These are phyloP conservation scores for Dione juno DNA, from an alignment of 2,888 invertebrate genomes.

Conservation along the genomic window DNA sequence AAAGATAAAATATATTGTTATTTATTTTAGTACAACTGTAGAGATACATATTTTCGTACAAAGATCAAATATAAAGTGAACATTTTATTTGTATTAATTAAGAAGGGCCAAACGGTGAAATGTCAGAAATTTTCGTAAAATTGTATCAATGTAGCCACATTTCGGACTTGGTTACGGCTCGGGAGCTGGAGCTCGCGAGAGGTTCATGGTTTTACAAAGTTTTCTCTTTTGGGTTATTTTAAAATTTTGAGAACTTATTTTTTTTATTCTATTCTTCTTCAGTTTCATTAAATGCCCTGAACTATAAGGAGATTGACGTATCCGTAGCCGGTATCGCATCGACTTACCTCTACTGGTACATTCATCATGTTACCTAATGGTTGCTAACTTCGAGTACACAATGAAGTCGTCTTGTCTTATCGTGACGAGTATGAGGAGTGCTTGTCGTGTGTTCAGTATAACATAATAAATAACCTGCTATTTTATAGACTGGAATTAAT, in stretches of 20 bases:
- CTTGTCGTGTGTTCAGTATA: too few species aligned
- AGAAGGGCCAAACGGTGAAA: constrained; percentile 8
- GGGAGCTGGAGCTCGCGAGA: background rate
- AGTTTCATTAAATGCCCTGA: background rate
- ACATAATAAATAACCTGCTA: too few species aligned
- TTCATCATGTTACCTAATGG: constrained; percentile 24
- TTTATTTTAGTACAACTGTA: too few species aligned
- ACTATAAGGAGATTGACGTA: background rate
- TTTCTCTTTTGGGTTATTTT: background rate
- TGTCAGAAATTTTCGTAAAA: constrained; percentile 8
- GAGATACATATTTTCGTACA: background rate
- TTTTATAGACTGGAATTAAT: too few species aligned
- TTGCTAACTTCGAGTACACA: background rate
- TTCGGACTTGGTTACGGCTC: background rate
- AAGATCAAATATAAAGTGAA: constrained; percentile 5
- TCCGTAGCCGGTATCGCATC: background rate
- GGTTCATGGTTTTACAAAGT: constrained; percentile 7
- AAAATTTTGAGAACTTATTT: background rate
- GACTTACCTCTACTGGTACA: background rate
- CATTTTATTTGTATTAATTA: constrained; percentile 25
- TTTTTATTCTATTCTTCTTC: background rate
- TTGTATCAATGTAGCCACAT: constrained; percentile 22
- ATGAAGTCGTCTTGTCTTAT: background rate
- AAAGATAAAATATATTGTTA: background rate
- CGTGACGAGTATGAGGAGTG: background rate